A percentile compares a stretch with the other conserved stretches of the same genome.
Evolutionary conservation across 2,113 vertebrate genomes (phyloP).

Genomic region (Oenanthe oenanthe): DNA sequence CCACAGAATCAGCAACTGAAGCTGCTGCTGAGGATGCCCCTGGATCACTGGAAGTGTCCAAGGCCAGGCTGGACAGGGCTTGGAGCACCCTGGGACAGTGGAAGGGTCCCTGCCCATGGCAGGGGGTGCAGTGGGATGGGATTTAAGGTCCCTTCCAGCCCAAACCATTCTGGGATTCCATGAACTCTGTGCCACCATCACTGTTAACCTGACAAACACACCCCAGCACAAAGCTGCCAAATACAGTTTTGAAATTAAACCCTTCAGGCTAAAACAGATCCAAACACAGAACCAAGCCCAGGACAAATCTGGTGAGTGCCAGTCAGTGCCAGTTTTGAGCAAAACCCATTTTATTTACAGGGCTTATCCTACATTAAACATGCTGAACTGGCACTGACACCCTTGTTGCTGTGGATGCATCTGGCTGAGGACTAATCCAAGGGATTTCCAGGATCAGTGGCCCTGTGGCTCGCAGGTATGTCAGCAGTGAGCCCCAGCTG

Average conservation of each 20-base stretch:
- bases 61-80: background rate
- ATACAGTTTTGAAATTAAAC: background rate
- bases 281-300: background rate
- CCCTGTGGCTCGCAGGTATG: background rate
- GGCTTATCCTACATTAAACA: background rate
- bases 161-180: background rate
- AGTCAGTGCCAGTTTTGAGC: background rate
- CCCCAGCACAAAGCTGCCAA: background rate
- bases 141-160: background rate
- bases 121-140: background rate
- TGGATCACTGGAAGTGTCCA: background rate
- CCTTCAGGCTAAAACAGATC: background rate
- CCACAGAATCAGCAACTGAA: background rate
- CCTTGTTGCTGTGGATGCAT: background rate
- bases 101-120: background rate
- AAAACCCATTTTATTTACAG: background rate
- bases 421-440: background rate
- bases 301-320: background rate
- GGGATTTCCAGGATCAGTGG: background rate
- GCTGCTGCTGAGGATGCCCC: background rate
- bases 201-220: background rate
- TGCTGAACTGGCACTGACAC: fast-evolving
- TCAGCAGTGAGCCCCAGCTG: background rate
- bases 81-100: background rate
- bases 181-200: background rate